Evolutionary conservation across 2,888 invertebrate species (phyloP).

Genomic region (Arge pagana): DNA sequence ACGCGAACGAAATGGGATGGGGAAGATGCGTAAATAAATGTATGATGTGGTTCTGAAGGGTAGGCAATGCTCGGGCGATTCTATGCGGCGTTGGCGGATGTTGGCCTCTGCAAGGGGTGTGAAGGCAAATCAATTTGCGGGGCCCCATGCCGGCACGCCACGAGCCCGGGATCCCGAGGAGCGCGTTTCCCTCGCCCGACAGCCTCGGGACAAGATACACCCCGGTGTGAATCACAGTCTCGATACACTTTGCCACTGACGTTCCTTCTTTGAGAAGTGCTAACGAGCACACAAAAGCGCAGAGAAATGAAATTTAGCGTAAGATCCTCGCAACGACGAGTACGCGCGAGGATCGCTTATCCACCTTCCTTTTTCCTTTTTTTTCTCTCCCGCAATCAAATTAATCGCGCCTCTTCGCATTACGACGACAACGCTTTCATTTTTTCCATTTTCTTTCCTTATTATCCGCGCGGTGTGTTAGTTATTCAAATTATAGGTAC

Average conservation of each 20-base stretch:
- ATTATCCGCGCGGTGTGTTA: too few species aligned
- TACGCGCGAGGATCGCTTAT: slow-evolving; percentile 40
- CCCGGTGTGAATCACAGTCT: slow-evolving; percentile 35
- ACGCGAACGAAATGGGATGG: slow-evolving; percentile 31
- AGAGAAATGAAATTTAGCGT: not conserved
- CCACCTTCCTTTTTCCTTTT: not conserved
- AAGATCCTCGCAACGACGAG: slow-evolving; percentile 20
- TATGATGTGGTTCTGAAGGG: slow-evolving; percentile 50
- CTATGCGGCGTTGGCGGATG: slow-evolving; percentile 21
- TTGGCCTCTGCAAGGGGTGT: slow-evolving; percentile 51
- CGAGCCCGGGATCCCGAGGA: slow-evolving; percentile 22
- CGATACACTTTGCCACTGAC: slow-evolving; percentile 41
- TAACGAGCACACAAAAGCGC: slow-evolving; percentile 29
- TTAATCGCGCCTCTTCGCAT: too few species aligned
- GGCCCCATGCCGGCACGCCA: slow-evolving; percentile 47
- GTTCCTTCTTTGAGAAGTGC: slow-evolving; percentile 44
- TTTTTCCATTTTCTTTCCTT: too few species aligned
- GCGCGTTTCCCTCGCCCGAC: slow-evolving; percentile 30
- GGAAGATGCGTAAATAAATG: slow-evolving; percentile 50
- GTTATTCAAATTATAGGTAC: too few species aligned
- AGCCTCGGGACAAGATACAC: slow-evolving; percentile 54
- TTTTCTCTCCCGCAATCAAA: slow-evolving; percentile 2
- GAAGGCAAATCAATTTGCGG: slow-evolving; percentile 59
- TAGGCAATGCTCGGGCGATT: slow-evolving; percentile 22
- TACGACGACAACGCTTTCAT: too few species aligned